Conservation (phyloP, 2,113 vertebrate genomes). For the Cairina moschata region DNA sequence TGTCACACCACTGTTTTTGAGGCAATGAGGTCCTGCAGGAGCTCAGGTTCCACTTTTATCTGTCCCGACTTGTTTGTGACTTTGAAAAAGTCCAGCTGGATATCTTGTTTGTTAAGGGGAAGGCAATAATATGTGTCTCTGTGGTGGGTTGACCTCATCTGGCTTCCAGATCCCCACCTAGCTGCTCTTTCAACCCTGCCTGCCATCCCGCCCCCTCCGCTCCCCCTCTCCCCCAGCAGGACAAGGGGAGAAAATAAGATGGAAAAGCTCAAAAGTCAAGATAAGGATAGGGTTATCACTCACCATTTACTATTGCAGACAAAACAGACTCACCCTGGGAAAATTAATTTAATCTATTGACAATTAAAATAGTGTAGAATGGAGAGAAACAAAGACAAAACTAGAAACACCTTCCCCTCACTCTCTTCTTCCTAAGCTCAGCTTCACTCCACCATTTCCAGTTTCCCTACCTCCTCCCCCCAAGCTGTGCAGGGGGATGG, state of each 20-base stretch:
- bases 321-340: no score
- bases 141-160: background rate
- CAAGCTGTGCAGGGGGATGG: no score
- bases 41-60: background rate
- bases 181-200: background rate
- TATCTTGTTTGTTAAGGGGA: background rate
- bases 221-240: background rate
- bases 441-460: no score
- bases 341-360: no score
- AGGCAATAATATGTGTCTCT: background rate
- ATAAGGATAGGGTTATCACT: background rate
- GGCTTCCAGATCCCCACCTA: background rate
- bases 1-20: background rate
- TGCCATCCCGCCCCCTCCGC: no score
- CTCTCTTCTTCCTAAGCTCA: no score
- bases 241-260: background rate
- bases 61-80: background rate
- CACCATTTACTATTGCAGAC: no score
- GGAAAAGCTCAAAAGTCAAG: background rate
- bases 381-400: no score
- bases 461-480: no score
- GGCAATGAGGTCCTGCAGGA: background rate
- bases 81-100: background rate
- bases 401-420: no score
- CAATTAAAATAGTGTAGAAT: no score